Evolutionary conservation across 2,888 invertebrate species (phyloP).

Genomic region (Aphelenchoides bicaudatus): DNA sequence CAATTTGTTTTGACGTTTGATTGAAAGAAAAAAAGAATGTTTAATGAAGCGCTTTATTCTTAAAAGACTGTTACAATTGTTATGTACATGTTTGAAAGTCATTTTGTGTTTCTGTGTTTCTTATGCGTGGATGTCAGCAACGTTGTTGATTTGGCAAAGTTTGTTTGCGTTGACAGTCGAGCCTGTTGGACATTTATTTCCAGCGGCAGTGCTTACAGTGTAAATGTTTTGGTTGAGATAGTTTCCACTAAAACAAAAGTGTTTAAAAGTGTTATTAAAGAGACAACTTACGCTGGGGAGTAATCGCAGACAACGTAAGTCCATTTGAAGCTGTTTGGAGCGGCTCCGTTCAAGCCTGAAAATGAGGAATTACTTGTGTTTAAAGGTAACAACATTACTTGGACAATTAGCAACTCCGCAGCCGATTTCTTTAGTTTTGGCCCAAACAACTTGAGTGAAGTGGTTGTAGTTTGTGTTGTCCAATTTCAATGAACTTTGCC

Average conservation of each 20-base stretch:
- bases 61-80: too few species aligned
- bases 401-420: slow-evolving; percentile 12
- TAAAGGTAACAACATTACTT: not conserved
- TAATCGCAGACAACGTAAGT: slow-evolving; percentile 10
- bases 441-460: slow-evolving; percentile 14
- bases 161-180: not conserved
- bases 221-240: not conserved
- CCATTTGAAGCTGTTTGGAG: slow-evolving; percentile 2
- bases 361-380: not conserved
- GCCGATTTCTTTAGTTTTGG: slow-evolving; percentile 2
- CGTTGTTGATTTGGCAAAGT: not conserved
- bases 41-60: too few species aligned
- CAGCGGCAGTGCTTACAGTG: not conserved
- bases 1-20: too few species aligned
- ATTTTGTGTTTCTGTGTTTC: not conserved
- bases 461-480: slow-evolving; percentile 8
- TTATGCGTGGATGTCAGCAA: not conserved
- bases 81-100: slow-evolving; percentile 1
- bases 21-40: too few species aligned
- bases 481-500: not conserved
- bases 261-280: too few species aligned
- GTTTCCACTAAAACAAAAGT: too few species aligned
- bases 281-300: too few species aligned
- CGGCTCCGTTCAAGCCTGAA: not conserved
- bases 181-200: slow-evolving; percentile 4